phyloP scores from a whole-genome alignment of 2,113 vertebrate species.

The Hyperopisus bebe region DNA sequence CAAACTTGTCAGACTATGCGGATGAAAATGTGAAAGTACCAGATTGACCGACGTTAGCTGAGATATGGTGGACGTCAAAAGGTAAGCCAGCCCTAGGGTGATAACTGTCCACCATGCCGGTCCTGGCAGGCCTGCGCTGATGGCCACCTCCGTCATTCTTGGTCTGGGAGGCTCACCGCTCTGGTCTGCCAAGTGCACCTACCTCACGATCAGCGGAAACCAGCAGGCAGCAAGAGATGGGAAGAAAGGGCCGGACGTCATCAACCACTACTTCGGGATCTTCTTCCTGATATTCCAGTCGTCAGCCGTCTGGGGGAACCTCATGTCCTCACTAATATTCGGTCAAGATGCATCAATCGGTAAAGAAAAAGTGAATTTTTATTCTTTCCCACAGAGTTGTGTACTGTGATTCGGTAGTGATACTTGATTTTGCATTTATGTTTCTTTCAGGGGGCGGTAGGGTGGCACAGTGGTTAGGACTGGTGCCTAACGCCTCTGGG shows the following conservation, averaged over 20 bases:
- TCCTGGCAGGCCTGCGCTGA: constrained; percentile 75
- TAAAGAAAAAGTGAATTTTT: constrained; percentile 42
- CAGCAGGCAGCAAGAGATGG: constrained; percentile 50
- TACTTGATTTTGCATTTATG: not conserved
- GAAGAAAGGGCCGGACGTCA: constrained; percentile 62
- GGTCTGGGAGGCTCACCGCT: constrained; percentile 84
- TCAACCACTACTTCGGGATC: constrained; percentile 86
- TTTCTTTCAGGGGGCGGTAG: not conserved
- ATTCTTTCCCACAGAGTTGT: not conserved
- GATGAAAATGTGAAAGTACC: not conserved
- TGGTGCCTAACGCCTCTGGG: not conserved
- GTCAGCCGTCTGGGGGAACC: constrained; percentile 85
- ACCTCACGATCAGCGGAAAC: constrained; percentile 77
- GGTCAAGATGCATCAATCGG: constrained; percentile 64
- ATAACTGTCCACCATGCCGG: not conserved
- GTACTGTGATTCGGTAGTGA: not conserved
- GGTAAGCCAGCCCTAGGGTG: no score
- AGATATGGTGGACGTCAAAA: not conserved
- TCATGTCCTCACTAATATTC: constrained; percentile 88
- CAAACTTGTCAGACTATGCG: not conserved
- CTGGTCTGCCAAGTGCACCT: constrained; percentile 90
- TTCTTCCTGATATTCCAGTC: constrained; percentile 95
- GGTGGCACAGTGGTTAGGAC: not conserved
- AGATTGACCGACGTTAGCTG: not conserved
- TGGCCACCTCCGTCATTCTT: constrained; percentile 81